These are phyloP conservation scores for Coelopa frigida DNA, from an alignment of 1,140 invertebrate species.

Conservation along the genomic window DNA sequence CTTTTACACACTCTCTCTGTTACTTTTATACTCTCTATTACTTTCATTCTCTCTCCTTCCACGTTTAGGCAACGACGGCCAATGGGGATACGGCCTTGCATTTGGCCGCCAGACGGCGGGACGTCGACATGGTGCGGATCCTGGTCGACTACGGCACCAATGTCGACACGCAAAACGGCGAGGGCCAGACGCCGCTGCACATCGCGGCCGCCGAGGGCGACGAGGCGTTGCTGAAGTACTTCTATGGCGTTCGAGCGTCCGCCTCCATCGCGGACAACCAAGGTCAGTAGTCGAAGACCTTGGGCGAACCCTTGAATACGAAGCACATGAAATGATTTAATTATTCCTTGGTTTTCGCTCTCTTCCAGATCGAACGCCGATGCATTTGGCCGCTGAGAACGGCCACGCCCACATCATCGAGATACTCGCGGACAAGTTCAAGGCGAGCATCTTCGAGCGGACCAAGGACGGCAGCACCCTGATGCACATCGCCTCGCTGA, in stretches of 20 bases:
- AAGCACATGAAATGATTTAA: background rate
- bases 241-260: slow-evolving; percentile 88
- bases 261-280: slow-evolving; percentile 90
- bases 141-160: slow-evolving; percentile 86
- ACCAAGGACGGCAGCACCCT: slow-evolving; percentile 96
- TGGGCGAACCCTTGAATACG: background rate
- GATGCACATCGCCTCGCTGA: slow-evolving; percentile 95
- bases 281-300: slow-evolving; percentile 44
- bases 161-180: slow-evolving; percentile 83
- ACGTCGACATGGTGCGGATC: slow-evolving; percentile 86
- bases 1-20: too few species aligned
- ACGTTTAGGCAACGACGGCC: slow-evolving; percentile 55
- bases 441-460: slow-evolving; percentile 87
- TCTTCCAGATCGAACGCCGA: slow-evolving; percentile 77
- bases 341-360: slow-evolving; percentile 5
- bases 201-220: slow-evolving; percentile 94
- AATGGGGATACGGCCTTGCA: slow-evolving; percentile 86
- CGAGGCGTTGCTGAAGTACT: slow-evolving; percentile 87
- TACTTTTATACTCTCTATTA: too few species aligned
- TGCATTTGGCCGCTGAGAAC: slow-evolving; percentile 95
- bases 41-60: background rate
- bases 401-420: slow-evolving; percentile 95
- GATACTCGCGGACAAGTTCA: slow-evolving; percentile 94
- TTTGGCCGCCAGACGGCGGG: slow-evolving; percentile 77
- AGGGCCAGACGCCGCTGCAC: slow-evolving; percentile 89